Base-by-base conservation (phyloP, 2,888 invertebrate species). In the Drosophila sordidula region DNA sequence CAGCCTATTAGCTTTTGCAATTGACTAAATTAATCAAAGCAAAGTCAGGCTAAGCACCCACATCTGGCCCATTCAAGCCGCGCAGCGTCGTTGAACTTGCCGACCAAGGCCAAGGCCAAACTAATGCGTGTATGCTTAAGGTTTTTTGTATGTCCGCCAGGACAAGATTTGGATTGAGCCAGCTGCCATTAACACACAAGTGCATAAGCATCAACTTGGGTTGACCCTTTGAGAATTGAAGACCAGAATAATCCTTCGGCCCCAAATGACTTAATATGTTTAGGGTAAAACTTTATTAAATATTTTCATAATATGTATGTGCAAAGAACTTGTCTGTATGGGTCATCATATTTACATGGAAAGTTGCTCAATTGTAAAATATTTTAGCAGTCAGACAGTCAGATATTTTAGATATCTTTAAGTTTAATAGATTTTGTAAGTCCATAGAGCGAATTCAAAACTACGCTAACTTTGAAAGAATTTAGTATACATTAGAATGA, bases 71-170 rank as follows among this genome's bases (percentile, higher is more conserved):
- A 25, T 47, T 39, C 11, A 52, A 34, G 54, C 41, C 47, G 54
- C 54, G n/a, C 22, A 25, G 18, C 42, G 83, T 49, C 83, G 73
- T 80, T 80, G 77, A 80, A 80, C 83, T 75, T 76, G 57, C 22
- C 29, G 18, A 18, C 54, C 22, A 49, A 47, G 56, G 57, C 51
- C 65, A 63, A 72, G 29, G 49, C 38, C 46, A 49, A 49, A 54
- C 8, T 14, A 47, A 61, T 52, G 39, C 45, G 50, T 50, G 47
- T 49, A 57, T 32, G 41, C 41, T 39, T 14, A 62, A 61, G 41
- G 41, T 16, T 26, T 42, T 47, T 56, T 44, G 50, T 58, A 56
- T 41, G 58, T 49, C 49, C 66, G 52, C 34, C 8, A 46, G 55
- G 65, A 67, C 39, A 51, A 39, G 25, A 11, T 57, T 47, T 54